Evolutionary conservation across 2,113 vertebrate species (phyloP), one percentile per base, ranked within the genome.

Genomic region (Brachyistius frenatus): DNA sequence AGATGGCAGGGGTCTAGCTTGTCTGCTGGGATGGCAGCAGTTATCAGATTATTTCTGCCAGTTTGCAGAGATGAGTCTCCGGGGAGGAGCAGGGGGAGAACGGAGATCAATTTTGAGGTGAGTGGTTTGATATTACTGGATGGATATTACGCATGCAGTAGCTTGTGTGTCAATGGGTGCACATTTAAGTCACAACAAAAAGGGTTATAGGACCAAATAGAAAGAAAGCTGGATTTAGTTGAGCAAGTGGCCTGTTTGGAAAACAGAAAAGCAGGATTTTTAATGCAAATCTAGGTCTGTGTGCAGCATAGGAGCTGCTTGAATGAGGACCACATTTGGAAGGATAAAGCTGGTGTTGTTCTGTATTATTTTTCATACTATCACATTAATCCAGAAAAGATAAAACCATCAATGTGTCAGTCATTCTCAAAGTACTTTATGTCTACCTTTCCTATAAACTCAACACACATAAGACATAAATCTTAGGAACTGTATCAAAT

Each of bases 21-120:
- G 37, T 87, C 72, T 81, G 80, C 78, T 66, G 60, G 71, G 66
- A 80, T 39, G 53, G 63, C 78, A 74, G 66, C 74, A 73, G 64
- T 70, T 87, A 84, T 81, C 70, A 79, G 67, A 84, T 92, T 63
- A 77, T 84, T 82, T 86, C 56, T 3, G 9, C 66, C 64, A 52
- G 81, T 63, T 81, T 89, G 69, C 57, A 82, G 80, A 71, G 65
- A 53, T 30, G 56, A 16, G 60, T 55, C 67, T 80, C 46, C 50
- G 15, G 64, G 63, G 73, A 87, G 56, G 54, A 66, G 49, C 44
- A 87, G 56, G 54, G 63, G 49, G 39, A 32, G 68, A 62, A 68
- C 46, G 5, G 53, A 74, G 44, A 81, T 41, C 41, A 0, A 73
- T 76, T 69, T 61, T 69, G 36, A 53, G 36, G 5, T 50, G 54